These are phyloP conservation scores for Diplolepis rosae DNA, from an alignment of 2,888 invertebrate species.

Conservation along the genomic window DNA sequence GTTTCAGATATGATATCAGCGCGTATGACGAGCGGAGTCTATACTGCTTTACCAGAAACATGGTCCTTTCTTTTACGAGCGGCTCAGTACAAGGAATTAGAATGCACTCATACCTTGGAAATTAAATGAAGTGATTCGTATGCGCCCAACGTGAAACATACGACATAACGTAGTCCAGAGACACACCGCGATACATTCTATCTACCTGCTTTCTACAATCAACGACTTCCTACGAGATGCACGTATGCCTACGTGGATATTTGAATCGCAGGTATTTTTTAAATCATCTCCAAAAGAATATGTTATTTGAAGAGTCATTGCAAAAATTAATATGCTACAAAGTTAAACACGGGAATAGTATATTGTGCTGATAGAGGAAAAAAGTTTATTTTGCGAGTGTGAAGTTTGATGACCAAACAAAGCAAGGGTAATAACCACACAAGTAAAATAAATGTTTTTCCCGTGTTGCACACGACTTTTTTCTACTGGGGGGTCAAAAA, in stretches of 20 bases:
- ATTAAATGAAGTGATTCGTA: constrained; percentile 65
- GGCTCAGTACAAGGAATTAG: constrained; percentile 36
- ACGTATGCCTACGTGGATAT: background rate
- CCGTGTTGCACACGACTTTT: too few relatives aligned
- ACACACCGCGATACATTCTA: constrained; percentile 23
- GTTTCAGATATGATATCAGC: constrained; percentile 35
- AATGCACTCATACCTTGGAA: constrained; percentile 32
- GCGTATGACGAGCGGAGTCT: constrained; percentile 30
- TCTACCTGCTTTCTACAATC: constrained; percentile 14
- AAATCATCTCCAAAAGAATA: too few relatives aligned
- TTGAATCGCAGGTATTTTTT: background rate
- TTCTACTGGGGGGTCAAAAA: too few relatives aligned
- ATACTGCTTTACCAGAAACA: background rate
- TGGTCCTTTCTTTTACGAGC: constrained; percentile 31
- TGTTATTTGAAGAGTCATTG: too few relatives aligned
- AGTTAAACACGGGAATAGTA: too few relatives aligned
- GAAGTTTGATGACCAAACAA: too few relatives aligned
- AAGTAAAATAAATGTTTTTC: too few relatives aligned
- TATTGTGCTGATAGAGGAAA: too few relatives aligned
- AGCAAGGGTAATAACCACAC: too few relatives aligned
- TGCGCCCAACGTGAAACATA: constrained; percentile 49
- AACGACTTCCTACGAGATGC: background rate
- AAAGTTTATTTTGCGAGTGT: too few relatives aligned
- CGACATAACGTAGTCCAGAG: constrained; percentile 31
- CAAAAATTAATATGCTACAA: too few relatives aligned